These are phyloP conservation scores for Salvator merianae DNA, from an alignment of 2,113 vertebrate species.

Conservation along the genomic window DNA sequence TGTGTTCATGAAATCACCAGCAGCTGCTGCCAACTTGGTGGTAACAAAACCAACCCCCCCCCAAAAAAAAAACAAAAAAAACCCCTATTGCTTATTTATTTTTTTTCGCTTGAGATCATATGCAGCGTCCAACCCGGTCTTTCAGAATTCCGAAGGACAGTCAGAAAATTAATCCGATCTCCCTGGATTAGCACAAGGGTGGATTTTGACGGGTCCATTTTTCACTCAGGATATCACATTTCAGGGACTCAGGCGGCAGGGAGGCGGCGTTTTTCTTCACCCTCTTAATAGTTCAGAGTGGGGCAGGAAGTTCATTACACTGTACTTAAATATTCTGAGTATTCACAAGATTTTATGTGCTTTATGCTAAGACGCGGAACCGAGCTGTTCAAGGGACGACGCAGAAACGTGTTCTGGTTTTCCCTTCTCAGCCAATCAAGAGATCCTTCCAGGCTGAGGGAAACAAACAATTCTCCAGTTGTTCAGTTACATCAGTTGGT, in stretches of 20 bases:
- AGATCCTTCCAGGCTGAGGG: not conserved
- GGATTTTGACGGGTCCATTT: not conserved
- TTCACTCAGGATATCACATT: not conserved
- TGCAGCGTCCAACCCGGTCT: not conserved
- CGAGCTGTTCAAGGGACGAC: too few species aligned
- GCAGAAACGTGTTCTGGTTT: not conserved
- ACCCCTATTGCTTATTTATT: too few species aligned
- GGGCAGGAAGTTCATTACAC: too few species aligned
- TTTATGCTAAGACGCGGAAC: not conserved
- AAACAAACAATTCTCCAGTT: conserved; percentile 9
- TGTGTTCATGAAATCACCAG: too few species aligned
- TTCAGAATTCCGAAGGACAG: not conserved
- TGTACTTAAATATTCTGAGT: not conserved
- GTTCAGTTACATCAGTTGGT: not conserved
- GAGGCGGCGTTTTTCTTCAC: not conserved
- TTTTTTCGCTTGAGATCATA: too few species aligned
- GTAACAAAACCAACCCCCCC: too few species aligned
- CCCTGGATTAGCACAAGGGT: not conserved
- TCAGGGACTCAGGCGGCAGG: not conserved
- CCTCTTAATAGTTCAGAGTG: too few species aligned
- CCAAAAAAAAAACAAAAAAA: too few species aligned
- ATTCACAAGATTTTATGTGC: not conserved
- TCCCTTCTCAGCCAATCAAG: not conserved
- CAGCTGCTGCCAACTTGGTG: too few species aligned
- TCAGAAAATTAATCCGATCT: not conserved